A percentile compares a stretch with the other conserved stretches of the same genome.
phyloP scores from a whole-genome alignment of 2,113 vertebrate species.

The Nothoprocta perdicaria region DNA sequence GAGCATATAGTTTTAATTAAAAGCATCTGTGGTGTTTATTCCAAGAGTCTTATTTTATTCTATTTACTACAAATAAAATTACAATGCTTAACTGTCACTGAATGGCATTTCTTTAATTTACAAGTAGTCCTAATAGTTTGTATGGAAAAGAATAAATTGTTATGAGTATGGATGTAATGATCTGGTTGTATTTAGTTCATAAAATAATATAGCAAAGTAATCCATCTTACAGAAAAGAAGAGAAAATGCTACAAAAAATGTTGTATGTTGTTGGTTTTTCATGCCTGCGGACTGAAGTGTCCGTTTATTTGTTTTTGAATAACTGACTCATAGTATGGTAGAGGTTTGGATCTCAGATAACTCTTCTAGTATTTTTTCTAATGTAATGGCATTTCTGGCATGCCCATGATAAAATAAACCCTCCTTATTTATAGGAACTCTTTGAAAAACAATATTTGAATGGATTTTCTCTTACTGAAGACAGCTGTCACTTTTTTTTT shows the following conservation, averaged over 20 bases:
- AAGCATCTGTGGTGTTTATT: fast-evolving
- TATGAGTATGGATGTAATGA: neutral
- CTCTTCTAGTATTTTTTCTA: constrained; percentile 67
- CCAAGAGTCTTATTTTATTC: neutral
- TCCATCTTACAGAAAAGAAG: neutral
- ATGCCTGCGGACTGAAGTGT: neutral
- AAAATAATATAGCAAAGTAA: neutral
- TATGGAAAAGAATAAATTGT: neutral
- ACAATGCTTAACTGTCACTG: neutral
- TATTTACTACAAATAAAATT: neutral
- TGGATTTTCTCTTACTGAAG: constrained; percentile 54
- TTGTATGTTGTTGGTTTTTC: neutral
- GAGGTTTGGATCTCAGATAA: constrained; percentile 42
- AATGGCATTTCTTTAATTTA: neutral
- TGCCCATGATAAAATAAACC: constrained; percentile 70
- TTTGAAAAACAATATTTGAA: constrained; percentile 63
- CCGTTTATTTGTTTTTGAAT: constrained; percentile 72
- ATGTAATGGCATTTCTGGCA: constrained; percentile 67
- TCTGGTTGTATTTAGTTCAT: neutral
- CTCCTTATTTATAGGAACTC: constrained; percentile 42
- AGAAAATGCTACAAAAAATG: constrained; percentile 26
- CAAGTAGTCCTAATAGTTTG: neutral
- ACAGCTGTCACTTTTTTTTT: constrained; percentile 66
- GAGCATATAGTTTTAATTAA: neutral
- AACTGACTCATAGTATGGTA: neutral